A percentile compares a stretch with the other conserved stretches of the same genome.
Evolutionary conservation across 1,140 invertebrate genomes (phyloP).

Genomic region (Drosophila ironensis): DNA sequence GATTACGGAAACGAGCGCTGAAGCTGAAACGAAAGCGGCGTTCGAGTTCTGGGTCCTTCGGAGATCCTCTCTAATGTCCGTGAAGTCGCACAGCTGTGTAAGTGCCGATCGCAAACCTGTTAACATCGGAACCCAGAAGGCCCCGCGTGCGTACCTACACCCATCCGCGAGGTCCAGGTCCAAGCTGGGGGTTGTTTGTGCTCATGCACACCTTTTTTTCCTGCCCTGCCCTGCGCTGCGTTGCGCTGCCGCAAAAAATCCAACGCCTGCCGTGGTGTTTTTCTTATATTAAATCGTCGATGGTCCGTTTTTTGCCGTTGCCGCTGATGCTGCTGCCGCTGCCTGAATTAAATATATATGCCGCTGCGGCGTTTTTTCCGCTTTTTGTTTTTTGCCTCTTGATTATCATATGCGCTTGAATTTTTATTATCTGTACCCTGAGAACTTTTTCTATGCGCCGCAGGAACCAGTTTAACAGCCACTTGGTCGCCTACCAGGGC

Average conservation of each 20-base stretch:
- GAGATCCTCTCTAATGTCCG: constrained; percentile 68
- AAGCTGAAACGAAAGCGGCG: constrained; percentile 18
- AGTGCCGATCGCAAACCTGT: constrained; percentile 62
- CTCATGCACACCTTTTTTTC: constrained; percentile 51
- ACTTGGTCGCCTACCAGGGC: constrained; percentile 78
- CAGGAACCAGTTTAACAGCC: constrained; percentile 79
- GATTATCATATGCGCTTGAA: constrained; percentile 81
- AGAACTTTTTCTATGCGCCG: constrained; percentile 79
- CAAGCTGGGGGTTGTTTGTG: constrained; percentile 67
- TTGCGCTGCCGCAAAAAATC: constrained; percentile 40
- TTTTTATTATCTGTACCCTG: constrained; percentile 82
- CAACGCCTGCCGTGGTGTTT: constrained; percentile 71
- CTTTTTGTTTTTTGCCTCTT: constrained; percentile 60
- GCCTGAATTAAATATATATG: too few relatives aligned
- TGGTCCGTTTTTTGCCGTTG: constrained; percentile 57
- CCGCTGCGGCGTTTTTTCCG: constrained; percentile 55
- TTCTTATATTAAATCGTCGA: constrained; percentile 80
- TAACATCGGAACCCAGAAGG: constrained; percentile 76
- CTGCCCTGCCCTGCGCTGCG: constrained; percentile 34
- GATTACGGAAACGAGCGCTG: constrained; percentile 72
- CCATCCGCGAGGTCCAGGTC: constrained; percentile 51
- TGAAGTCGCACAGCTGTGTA: constrained; percentile 72
- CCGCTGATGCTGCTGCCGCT: constrained; percentile 51
- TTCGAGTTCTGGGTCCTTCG: constrained; percentile 13
- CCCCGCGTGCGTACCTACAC: constrained; percentile 69